Percentiles rank a stretch among this genome's conserved stretches.
Evolutionary conservation across 2,113 vertebrate species (phyloP).

Genomic region (Hippopotamus amphibius): DNA sequence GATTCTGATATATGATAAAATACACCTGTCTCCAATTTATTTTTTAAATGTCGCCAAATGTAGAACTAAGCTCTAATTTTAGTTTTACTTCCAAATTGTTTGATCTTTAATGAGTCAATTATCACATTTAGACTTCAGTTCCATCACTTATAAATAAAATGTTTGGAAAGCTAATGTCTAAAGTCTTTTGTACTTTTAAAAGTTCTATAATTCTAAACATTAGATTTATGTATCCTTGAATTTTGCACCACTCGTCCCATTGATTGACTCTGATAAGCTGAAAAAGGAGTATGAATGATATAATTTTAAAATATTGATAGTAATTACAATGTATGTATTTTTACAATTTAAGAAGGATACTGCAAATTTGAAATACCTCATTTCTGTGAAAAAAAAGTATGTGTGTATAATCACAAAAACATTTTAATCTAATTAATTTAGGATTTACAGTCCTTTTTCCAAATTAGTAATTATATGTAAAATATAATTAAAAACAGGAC

Average conservation of each 20-base stretch:
- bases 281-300: neutral
- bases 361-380: neutral
- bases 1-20: constrained; percentile 21
- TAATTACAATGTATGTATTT: neutral
- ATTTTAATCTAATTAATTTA: neutral
- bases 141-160: constrained; percentile 36
- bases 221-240: neutral
- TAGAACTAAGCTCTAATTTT: constrained; percentile 18
- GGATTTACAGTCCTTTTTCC: neutral
- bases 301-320: neutral
- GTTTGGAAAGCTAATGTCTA: neutral
- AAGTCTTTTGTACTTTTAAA: neutral
- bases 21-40: constrained; percentile 15
- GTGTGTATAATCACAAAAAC: neutral
- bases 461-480: neutral
- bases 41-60: constrained; percentile 43
- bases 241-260: neutral
- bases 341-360: neutral
- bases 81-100: constrained; percentile 27
- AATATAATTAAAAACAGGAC: neutral
- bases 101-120: constrained; percentile 43
- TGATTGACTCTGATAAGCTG: neutral
- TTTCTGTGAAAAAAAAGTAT: neutral
- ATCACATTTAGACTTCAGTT: constrained; percentile 29
- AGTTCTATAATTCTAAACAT: neutral